A percentile compares a stretch with the other conserved stretches of the same genome.
phyloP scores from a whole-genome alignment of 2,113 vertebrate species.

The Rafetus swinhoei region DNA sequence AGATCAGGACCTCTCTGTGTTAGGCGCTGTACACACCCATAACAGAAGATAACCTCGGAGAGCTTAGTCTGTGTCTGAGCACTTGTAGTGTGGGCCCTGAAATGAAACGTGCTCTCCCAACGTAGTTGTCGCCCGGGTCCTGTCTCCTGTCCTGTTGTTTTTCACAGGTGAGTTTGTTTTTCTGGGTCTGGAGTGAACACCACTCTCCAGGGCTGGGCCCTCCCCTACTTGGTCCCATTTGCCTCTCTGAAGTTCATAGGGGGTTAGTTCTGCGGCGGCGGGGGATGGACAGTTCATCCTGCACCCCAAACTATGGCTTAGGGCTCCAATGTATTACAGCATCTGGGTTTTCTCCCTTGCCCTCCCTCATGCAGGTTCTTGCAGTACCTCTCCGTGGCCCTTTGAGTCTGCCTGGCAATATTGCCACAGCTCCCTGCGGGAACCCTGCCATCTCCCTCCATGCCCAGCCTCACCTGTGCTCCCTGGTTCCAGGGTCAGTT shows the following conservation, averaged over 20 bases:
- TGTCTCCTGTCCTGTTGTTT: accelerated
- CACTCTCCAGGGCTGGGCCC: not conserved
- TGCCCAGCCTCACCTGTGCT: not conserved
- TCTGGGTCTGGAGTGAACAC: not conserved
- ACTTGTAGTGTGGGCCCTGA: not conserved
- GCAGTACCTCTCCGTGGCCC: conserved; percentile 48
- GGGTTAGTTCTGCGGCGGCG: not conserved
- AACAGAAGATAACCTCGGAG: not conserved
- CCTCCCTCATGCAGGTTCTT: not conserved
- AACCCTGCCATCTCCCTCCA: no score
- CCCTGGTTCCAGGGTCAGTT: not conserved
- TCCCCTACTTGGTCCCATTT: not conserved
- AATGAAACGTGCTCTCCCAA: not conserved
- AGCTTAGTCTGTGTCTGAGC: not conserved
- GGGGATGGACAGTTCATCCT: not conserved
- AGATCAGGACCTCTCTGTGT: no score
- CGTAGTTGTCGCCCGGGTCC: not conserved
- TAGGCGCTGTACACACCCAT: not conserved
- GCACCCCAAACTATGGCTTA: not conserved
- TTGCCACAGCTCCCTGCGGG: not conserved
- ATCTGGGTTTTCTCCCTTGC: not conserved
- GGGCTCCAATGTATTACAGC: not conserved
- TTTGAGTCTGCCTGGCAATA: conserved; percentile 51
- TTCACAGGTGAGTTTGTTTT: not conserved
- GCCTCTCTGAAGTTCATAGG: not conserved